A percentile compares a stretch with the other conserved stretches of the same genome.
phyloP scores from a whole-genome alignment of 37 sponge, comb jelly and placozoan genomes.

The Chondrilla cf. caribensis region DNA sequence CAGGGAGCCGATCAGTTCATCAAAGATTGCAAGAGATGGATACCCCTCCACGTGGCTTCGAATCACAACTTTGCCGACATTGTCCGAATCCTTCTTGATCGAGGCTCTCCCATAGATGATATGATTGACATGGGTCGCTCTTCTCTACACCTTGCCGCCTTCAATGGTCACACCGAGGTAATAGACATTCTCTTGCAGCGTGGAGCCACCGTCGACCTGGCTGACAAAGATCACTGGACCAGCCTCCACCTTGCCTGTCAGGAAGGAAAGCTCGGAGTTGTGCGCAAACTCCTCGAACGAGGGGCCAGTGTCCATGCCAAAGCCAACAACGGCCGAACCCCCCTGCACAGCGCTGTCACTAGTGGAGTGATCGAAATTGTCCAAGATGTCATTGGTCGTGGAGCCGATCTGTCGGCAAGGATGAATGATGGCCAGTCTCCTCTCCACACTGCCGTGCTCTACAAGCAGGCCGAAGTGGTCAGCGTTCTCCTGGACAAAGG shows the following conservation, averaged over 20 bases:
- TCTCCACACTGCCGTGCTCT: conserved; percentile 60
- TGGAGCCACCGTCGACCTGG: conserved; percentile 40
- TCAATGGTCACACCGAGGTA: conserved; percentile 56
- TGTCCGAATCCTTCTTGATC: conserved; percentile 45
- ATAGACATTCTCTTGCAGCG: conserved; percentile 40
- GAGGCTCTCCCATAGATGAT: conserved; percentile 43
- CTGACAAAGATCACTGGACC: conserved; percentile 77
- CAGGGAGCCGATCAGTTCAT: conserved; percentile 18
- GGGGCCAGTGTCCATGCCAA: conserved; percentile 41
- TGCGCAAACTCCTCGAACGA: conserved; percentile 25
- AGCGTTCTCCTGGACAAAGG: conserved; percentile 46
- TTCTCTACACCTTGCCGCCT: conserved; percentile 67
- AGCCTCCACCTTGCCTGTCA: conserved; percentile 73
- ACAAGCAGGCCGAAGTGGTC: conserved; percentile 54
- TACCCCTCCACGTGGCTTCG: conserved; percentile 65
- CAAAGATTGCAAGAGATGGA: conserved; percentile 58
- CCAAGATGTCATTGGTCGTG: conserved; percentile 38
- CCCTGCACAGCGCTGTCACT: conserved; percentile 16
- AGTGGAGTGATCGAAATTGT: conserved; percentile 45
- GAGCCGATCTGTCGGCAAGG: conserved; percentile 32
- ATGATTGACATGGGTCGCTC: conserved; percentile 56
- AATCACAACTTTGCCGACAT: conserved; percentile 56
- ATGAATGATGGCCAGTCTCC: conserved; percentile 65
- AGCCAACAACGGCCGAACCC: conserved; percentile 63
- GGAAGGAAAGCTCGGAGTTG: conserved; percentile 56